phyloP scores from a whole-genome alignment of 2,888 invertebrate species.

The Copidosoma aretas region DNA sequence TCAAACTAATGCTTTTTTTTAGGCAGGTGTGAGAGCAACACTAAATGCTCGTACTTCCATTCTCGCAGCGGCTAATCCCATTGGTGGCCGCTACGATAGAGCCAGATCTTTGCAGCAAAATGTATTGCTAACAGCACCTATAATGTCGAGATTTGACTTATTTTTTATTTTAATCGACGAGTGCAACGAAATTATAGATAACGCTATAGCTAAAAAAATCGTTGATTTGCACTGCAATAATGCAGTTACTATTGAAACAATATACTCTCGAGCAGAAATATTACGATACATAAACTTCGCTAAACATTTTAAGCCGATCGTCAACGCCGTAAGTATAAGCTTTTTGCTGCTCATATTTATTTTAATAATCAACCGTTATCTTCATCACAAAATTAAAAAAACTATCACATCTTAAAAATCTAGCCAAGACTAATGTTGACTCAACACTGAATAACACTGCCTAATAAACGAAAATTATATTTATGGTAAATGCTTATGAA shows the following conservation, averaged over 20 bases:
- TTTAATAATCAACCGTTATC: neutral
- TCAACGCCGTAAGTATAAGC: slow-evolving; percentile 70
- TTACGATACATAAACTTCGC: slow-evolving; percentile 96
- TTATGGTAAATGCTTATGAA: no score
- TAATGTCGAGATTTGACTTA: slow-evolving; percentile 98
- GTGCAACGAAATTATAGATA: slow-evolving; percentile 93
- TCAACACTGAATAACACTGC: no score
- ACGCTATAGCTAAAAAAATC: slow-evolving; percentile 95
- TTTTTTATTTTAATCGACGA: slow-evolving; percentile 99
- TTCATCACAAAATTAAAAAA: neutral
- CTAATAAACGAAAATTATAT: no score
- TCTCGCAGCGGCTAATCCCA: slow-evolving; percentile 97
- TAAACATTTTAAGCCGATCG: slow-evolving; percentile 89
- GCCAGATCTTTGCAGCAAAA: slow-evolving; percentile 94
- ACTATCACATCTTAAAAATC: no score
- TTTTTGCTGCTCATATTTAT: no score
- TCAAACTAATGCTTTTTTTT: slow-evolving; percentile 38
- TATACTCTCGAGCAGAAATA: slow-evolving; percentile 89
- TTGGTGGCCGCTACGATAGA: slow-evolving; percentile 95
- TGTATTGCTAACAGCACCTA: slow-evolving; percentile 90
- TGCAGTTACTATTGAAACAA: slow-evolving; percentile 78
- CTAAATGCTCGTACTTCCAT: slow-evolving; percentile 97
- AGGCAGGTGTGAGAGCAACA: slow-evolving; percentile 96
- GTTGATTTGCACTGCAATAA: slow-evolving; percentile 91
- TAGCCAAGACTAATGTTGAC: no score